phyloP scores from a whole-genome alignment of 2,113 vertebrate species.

The Onychostruthus taczanowskii region DNA sequence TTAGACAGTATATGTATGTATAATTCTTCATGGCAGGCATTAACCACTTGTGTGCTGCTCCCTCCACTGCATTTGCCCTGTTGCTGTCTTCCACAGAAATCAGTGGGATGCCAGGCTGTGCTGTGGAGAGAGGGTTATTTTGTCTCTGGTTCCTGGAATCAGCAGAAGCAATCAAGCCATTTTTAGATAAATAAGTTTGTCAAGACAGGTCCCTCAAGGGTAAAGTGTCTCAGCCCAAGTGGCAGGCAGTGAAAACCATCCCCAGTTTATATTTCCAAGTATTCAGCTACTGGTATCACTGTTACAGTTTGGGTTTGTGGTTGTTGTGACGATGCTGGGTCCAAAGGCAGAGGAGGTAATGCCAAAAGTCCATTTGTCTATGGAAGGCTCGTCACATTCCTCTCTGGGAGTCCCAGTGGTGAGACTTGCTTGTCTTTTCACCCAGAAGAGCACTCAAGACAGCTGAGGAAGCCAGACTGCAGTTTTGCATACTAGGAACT shows the following conservation, averaged over 20 bases:
- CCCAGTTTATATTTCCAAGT: background rate
- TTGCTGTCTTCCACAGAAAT: background rate
- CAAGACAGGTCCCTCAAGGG: background rate
- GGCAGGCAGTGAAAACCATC: background rate
- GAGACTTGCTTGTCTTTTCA: background rate
- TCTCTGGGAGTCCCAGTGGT: background rate
- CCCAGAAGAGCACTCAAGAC: background rate
- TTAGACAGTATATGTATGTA: background rate
- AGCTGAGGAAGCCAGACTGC: background rate
- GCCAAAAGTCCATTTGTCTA: background rate
- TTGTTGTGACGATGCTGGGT: background rate
- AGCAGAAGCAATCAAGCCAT: background rate
- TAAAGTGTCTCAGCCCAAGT: constrained; percentile 27
- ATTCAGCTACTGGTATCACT: background rate
- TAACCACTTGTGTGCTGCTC: background rate
- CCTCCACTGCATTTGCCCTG: background rate
- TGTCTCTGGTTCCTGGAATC: background rate
- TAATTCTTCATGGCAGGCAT: background rate
- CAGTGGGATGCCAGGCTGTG: background rate
- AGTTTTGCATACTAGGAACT: background rate
- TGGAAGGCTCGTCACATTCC: background rate
- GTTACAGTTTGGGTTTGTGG: background rate
- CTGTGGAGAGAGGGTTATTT: background rate
- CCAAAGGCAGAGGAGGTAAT: background rate
- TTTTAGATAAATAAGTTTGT: background rate